Evolutionary conservation across 2,113 vertebrate species (phyloP), one percentile per base, ranked within the genome.

Genomic region (Epinephelus fuscoguttatus): DNA sequence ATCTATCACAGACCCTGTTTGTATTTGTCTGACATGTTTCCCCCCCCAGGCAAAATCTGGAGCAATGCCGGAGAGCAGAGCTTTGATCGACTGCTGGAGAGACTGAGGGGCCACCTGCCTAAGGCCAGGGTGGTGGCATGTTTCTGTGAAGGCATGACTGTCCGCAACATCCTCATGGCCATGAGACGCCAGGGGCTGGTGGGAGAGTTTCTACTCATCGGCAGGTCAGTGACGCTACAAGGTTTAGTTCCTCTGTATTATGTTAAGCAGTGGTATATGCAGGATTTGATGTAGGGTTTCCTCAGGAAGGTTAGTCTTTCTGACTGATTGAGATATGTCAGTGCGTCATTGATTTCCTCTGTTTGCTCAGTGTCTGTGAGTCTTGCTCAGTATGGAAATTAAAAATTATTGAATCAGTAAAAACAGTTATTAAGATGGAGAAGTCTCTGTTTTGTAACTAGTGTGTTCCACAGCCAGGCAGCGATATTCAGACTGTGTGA

Each of bases 111-210:
- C 50, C 97, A 99, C 82, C 93, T 99, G 88, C 98, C 98, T 84
- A 99, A 99, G 86, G 98, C 98, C 1, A 94, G 98, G 18, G 98
- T 99, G 59, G 98, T 99, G 27, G 98, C 96, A 0, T 99, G 98
- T 92, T 99, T 99, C 95, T 99, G 98, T 21, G 98, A 99, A 68
- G 98, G 98, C 89, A 99, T 99, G 98, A 99, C 98, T 0, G 97
- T 99, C 69, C 94, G 98, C 30, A 98, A 98, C 52, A 97, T 99
- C 79, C 92, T 99, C 52, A 99, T 99, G 97, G 98, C 98, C 8
- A 99, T 99, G 98, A 96, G 97, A 25, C 97, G 98, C 4, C 95
- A 98, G 88, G 97, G 96, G 17, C 95, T 99, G 0, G 95, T 96
- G 0, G 98, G 97, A 80, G 97, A 99, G 88, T 99, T 99, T 90